Conservation (phyloP, 2,797 vertebrate genomes). For the Chromobotia macracanthus region DNA sequence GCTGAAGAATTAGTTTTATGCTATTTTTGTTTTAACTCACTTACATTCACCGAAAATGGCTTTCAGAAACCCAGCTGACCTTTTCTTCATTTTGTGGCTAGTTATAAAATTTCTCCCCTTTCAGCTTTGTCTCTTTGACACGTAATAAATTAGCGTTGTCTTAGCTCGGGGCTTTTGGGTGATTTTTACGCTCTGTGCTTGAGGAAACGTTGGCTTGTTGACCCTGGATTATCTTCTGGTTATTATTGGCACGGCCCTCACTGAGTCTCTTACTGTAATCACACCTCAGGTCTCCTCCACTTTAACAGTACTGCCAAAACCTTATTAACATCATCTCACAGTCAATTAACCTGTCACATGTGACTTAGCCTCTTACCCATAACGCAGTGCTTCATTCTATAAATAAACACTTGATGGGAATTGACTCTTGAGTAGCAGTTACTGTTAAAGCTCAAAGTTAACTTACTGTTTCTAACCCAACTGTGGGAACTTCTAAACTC, state of each 20-base stretch:
- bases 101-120: constrained; percentile 22
- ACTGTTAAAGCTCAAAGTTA: constrained; percentile 58
- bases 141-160: constrained; percentile 12
- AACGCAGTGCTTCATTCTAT: constrained; percentile 58
- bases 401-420: constrained; percentile 64
- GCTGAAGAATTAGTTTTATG: too few relatives aligned
- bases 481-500: too few relatives aligned
- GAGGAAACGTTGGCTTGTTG: constrained; percentile 8
- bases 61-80: constrained; percentile 8
- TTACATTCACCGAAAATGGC: neutral
- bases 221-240: constrained; percentile 42
- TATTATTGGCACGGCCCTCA: constrained; percentile 28
- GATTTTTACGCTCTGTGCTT: neutral
- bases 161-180: neutral
- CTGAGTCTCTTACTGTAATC: constrained; percentile 19
- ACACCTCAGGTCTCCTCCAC: constrained; percentile 33
- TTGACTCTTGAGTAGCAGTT: constrained; percentile 67
- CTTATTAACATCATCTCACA: constrained; percentile 74
- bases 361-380: constrained; percentile 69
- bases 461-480: too few relatives aligned
- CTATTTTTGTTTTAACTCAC: too few relatives aligned
- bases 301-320: constrained; percentile 61
- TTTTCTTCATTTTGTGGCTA: constrained; percentile 10
- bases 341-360: constrained; percentile 73
- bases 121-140: constrained; percentile 40